Conservation (phyloP, 2,113 vertebrate genomes). For the Laticauda colubrina region DNA sequence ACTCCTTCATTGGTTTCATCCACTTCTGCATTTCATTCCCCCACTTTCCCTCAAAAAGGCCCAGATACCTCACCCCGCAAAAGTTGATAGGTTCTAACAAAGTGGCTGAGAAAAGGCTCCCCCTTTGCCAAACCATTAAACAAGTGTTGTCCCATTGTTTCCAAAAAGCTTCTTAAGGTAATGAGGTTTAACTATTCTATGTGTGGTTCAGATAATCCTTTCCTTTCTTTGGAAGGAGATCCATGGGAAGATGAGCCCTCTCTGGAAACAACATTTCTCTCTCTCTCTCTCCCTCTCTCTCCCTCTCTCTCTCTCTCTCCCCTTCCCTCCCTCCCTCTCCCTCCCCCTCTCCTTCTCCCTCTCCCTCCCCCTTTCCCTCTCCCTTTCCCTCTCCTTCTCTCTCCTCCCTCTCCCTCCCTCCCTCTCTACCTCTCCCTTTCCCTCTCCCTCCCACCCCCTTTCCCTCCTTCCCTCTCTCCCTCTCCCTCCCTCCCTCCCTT, state of each 20-base stretch:
- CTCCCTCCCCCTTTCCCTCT: no score
- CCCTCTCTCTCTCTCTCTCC: no score
- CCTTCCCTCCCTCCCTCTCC: no score
- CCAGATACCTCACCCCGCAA: slow-evolving; percentile 23
- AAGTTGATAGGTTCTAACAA: background rate
- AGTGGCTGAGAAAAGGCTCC: slow-evolving; percentile 44
- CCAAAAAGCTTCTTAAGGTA: slow-evolving; percentile 52
- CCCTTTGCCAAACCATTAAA: slow-evolving; percentile 31
- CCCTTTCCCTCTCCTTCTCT: accelerated
- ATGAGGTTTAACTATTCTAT: slow-evolving; percentile 7
- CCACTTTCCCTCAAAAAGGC: slow-evolving; percentile 47
- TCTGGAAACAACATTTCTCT: no score
- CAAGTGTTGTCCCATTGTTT: slow-evolving; percentile 58
- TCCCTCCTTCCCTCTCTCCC: no score
- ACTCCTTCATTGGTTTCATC: background rate
- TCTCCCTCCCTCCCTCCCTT: accelerated
- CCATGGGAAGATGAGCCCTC: no score
- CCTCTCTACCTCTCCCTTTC: no score
- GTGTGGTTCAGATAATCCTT: slow-evolving; percentile 14
- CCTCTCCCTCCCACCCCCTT: accelerated
- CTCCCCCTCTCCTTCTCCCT: no score
- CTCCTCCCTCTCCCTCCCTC: no score
- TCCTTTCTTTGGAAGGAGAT: no score
- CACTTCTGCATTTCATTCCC: accelerated
- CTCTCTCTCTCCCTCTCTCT: no score